These are phyloP conservation scores for Callipepla californica DNA, from an alignment of 2,113 vertebrate genomes.

Conservation along the genomic window DNA sequence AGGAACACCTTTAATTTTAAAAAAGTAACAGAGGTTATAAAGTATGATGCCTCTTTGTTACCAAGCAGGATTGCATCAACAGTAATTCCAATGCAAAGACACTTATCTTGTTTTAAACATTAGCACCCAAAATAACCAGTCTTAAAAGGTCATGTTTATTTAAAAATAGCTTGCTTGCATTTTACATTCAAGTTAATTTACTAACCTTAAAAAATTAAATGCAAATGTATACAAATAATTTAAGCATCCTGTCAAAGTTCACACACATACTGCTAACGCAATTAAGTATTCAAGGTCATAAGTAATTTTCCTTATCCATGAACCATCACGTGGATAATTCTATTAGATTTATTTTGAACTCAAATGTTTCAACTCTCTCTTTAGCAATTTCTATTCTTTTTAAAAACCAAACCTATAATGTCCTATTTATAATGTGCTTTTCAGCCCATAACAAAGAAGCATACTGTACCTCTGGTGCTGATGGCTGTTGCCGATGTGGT, in stretches of 20 bases:
- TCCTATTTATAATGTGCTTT: slow-evolving; percentile 54
- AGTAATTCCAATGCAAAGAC: background rate
- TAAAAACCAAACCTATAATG: background rate
- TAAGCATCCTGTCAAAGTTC: slow-evolving; percentile 64
- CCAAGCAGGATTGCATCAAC: background rate
- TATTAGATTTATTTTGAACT: background rate
- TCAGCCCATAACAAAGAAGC: slow-evolving; percentile 80
- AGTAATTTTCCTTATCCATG: slow-evolving; percentile 5
- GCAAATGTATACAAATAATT: slow-evolving; percentile 71
- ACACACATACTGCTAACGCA: slow-evolving; percentile 3
- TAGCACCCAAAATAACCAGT: slow-evolving; percentile 46
- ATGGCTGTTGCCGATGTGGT: slow-evolving; percentile 88
- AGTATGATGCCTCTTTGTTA: background rate
- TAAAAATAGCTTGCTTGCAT: slow-evolving; percentile 63
- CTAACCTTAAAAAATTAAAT: slow-evolving; percentile 61
- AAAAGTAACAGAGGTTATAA: background rate
- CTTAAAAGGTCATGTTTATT: slow-evolving; percentile 59
- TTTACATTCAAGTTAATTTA: slow-evolving; percentile 59
- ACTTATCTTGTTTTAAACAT: slow-evolving; percentile 14
- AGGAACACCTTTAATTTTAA: background rate
- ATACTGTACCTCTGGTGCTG: slow-evolving; percentile 94
- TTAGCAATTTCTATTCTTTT: background rate
- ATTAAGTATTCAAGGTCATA: slow-evolving; percentile 41
- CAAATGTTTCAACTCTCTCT: background rate
- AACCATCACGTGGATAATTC: background rate